These are phyloP conservation scores for Peromyscus maniculatus DNA, from an alignment of 2,113 vertebrate genomes.

Conservation along the genomic window DNA sequence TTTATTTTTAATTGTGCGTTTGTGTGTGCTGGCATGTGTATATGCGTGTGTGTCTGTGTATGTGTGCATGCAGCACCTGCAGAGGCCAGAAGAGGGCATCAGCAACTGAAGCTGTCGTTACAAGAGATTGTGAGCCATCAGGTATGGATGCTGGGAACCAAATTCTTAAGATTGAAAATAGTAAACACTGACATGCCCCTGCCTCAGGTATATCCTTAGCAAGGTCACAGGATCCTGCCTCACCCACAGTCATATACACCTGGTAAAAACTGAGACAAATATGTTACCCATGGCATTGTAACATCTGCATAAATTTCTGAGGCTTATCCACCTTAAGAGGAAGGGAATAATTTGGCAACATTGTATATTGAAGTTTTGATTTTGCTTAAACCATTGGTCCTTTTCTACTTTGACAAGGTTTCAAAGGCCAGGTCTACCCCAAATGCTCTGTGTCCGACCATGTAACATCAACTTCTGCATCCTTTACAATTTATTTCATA, in stretches of 20 bases:
- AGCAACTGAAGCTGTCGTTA: background rate
- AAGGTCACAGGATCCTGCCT: background rate
- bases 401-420: background rate
- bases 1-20: background rate
- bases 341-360: background rate
- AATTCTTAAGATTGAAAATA: background rate
- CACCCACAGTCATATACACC: background rate
- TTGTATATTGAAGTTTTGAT: background rate
- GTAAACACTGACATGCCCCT: background rate
- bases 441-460: background rate
- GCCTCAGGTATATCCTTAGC: background rate
- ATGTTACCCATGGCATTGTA: too few species aligned
- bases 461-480: background rate
- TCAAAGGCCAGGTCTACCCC: background rate
- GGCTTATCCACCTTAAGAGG: background rate
- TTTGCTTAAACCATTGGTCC: background rate
- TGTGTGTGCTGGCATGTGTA: background rate
- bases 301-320: too few species aligned
- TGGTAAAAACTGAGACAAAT: background rate
- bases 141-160: background rate
- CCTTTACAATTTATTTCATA: background rate
- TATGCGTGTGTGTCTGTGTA: background rate
- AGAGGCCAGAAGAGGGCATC: background rate
- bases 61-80: background rate
- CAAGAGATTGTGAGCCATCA: background rate